These are phyloP conservation scores for Dichetophora obliterata DNA, from an alignment of 2,888 invertebrate species.

Conservation along the genomic window DNA sequence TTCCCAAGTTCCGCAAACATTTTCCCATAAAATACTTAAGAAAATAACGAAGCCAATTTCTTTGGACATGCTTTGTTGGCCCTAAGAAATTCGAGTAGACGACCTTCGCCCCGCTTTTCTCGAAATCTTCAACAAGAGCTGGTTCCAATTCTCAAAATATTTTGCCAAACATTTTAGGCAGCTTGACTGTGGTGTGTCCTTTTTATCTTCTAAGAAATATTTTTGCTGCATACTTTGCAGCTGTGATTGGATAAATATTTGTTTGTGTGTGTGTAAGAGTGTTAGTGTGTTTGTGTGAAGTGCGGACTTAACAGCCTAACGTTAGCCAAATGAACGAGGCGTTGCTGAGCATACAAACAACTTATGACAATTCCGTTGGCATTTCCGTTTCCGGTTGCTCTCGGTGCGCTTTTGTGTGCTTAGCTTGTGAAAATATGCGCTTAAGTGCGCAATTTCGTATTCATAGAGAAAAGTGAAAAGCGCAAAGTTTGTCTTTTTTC, in stretches of 20 bases:
- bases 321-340: background rate
- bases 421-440: conserved; percentile 21
- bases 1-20: conserved; percentile 29
- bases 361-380: conserved; percentile 30
- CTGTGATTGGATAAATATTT: background rate
- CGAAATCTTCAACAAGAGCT: background rate
- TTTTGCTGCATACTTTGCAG: conserved; percentile 7
- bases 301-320: background rate
- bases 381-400: conserved; percentile 23
- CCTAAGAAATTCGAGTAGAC: background rate
- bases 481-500: conserved; percentile 16
- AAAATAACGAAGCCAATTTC: conserved; percentile 42
- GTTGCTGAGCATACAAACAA: conserved; percentile 12
- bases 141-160: conserved; percentile 3
- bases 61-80: conserved; percentile 18
- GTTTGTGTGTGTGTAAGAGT: background rate
- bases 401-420: conserved; percentile 11
- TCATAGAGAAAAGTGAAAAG: conserved; percentile 32
- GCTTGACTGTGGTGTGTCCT: background rate
- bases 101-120: background rate
- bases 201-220: background rate
- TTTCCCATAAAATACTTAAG: conserved; percentile 32
- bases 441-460: conserved; percentile 27
- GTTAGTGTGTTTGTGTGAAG: background rate
- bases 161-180: conserved; percentile 14